These are phyloP conservation scores for Miichthys miiuy DNA, from an alignment of 2,797 vertebrate species.

Conservation along the genomic window DNA sequence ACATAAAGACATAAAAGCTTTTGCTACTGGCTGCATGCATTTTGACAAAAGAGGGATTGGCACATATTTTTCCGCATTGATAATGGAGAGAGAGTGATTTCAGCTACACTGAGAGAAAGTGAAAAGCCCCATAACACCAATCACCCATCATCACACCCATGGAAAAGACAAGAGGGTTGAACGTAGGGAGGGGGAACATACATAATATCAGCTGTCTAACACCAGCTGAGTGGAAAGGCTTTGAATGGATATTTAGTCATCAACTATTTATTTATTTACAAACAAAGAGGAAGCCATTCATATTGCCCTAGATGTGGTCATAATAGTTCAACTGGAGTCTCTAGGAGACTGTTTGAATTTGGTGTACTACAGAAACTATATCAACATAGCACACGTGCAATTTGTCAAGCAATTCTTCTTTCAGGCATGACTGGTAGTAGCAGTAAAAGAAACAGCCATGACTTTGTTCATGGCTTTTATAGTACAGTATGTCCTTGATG, in stretches of 20 bases:
- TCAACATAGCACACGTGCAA: conserved; percentile 21
- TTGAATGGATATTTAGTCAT: conserved; percentile 25
- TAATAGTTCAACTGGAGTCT: conserved; percentile 28
- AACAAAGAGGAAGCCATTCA: conserved; percentile 10
- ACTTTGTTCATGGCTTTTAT: neutral
- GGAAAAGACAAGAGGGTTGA: conserved; percentile 30
- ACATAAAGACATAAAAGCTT: conserved; percentile 73
- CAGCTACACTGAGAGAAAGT: conserved; percentile 43
- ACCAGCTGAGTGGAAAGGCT: conserved; percentile 40
- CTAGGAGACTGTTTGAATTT: conserved; percentile 3
- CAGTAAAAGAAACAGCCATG: conserved; percentile 1
- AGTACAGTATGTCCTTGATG: neutral
- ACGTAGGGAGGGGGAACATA: neutral
- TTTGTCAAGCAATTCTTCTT: conserved; percentile 20
- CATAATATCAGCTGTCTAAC: conserved; percentile 48
- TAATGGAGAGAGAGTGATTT: conserved; percentile 65
- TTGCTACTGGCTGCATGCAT: conserved; percentile 43
- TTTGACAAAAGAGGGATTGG: conserved; percentile 61
- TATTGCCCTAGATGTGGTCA: neutral
- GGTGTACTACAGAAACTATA: conserved; percentile 9
- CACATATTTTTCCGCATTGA: conserved; percentile 59
- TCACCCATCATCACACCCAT: conserved; percentile 29
- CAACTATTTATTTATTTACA: conserved; percentile 23
- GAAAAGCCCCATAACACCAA: conserved; percentile 28
- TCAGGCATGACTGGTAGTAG: neutral